Base-by-base conservation (phyloP, 1,140 invertebrate genomes). In the Meloidogyne exigua region DNA sequence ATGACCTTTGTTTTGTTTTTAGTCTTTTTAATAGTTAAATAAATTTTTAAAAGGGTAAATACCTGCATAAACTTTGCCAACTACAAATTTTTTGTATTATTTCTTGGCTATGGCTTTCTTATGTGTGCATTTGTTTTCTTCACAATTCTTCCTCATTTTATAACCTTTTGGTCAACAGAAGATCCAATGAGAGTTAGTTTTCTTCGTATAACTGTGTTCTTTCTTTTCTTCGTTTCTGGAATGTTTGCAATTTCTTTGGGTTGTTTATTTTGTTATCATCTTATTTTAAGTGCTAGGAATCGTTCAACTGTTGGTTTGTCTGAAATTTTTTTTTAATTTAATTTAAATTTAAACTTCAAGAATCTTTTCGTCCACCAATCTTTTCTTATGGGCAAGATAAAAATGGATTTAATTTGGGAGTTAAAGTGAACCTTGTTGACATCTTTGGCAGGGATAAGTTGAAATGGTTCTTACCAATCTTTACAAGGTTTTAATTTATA, bases 51-150 rank as follows among this genome's bases (percentile, higher is more conserved):
- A 13, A 83, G 82, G 85, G 79, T 88, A 70, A 87, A 85, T 72
- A 84, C 81, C 15, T 87, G 85, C 74, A 79, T 87, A 44, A 78
- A 82, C 62, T 80, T 77, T 36, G 18, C 49, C 28, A 86, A 87
- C 71, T 88, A 87, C 81, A 87, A 87, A 71, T 82, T 75, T 63
- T 87, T 87, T 75, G 23, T 87, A 13, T 82, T 87, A 32, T 87
- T 85, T 57, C 75, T 87, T 18, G 73, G 85, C 67, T 86, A 86
- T 65, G 81, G 83, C 21, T 81, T 82, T 15, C 18, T 78, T 2
- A 42, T 83, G 11, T 82, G 80, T 62, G 49, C 82, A 23, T 82
- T 80, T 64, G 80, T 42, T 10, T 81, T 83, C 44, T 80, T 80
- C 62, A 64, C 82, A 15, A 79, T 81, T 21, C 81, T 83, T n/a